Base-by-base conservation (phyloP, 2,888 invertebrate species). In the Patella pellucida region DNA sequence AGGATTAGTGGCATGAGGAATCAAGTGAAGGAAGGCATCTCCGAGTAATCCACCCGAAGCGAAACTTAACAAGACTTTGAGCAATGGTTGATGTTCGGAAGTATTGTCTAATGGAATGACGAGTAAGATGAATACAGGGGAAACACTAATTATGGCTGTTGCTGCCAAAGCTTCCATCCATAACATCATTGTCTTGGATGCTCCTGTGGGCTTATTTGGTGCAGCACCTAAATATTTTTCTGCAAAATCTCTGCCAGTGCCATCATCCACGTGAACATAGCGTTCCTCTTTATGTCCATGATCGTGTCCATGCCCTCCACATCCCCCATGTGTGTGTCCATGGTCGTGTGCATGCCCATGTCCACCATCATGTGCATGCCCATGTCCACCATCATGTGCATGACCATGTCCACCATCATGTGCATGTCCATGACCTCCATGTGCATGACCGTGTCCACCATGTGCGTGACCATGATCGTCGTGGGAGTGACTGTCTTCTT, bases 1-100 rank as follows among this genome's bases (percentile, higher is more conserved):
- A 15, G 90, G 90, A 93, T 93, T 51, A 95, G 93, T 70, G 14
- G 99, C 98, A 91, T 99, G 99, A 1, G 99, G 99, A 88, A 99
- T 99, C 81, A 99, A 92, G 92, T 99, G 99, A 9, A 99, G 93
- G 91, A 99, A 99, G 0, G 99, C 99, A 92, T 99, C 99, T 11
- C 99, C 99, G 0, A 99, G 93, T 16, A 99, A 93, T 69, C 99
- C 97, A 68, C 92, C 92, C 50, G 91, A 90, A 5, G 91, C 91
- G 85, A 92, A 92, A 76, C 90, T 90, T 23, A 92, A 84, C 50
- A 93, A 78, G 68, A 98, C 94, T 92, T 98, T 99, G 11, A 99
- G 92, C 62, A 97, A 92, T 1, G 97, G 95, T 90, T 96, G 94
- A 90, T 96, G 95, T 86, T 95, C 95, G 75, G 94, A 94, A 81